Evolutionary conservation across 2,888 invertebrate genomes (phyloP), one percentile per base, ranked within the genome.

Genomic region (Tenthredo notha): DNA sequence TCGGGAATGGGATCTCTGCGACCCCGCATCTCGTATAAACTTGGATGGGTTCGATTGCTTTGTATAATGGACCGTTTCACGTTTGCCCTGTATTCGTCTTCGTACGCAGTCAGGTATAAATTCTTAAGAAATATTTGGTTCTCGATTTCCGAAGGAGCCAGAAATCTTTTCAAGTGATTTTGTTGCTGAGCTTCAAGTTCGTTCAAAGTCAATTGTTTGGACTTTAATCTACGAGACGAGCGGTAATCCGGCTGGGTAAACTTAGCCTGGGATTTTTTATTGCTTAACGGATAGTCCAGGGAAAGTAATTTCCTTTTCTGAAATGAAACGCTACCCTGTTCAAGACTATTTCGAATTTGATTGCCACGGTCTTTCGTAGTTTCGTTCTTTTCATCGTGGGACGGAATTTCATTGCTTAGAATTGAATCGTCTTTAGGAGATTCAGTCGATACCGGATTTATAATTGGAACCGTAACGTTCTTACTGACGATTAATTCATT

Each of bases 101-200:
- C 92, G 88, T 92, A 92, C 85, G 92, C 91, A 85, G 91, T 90
- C 58, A 92, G 90, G 90, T 93, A 93, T 85, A 92, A 89, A 88
- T 92, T 92, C 87, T 93, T 93, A 58, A 93, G 90, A 85, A 91
- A 90, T 86, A 91, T 92, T 92, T 93, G 92, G 91, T 92, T 92
- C 89, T 92, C 92, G 85, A 91, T 89, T 90, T 92, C 92, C 37
- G 90, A 90, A 25, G 86, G 86, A 21, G 91, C 89, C 65, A 92
- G 89, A 86, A 91, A 92, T 86, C 93, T 90, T 87, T 92, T 93
- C 29, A 91, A 88, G 65, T 92, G 92, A 86, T 91, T 92, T 87
- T 90, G 91, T 87, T 91, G 91, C 40, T 90, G 91, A 4, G 90
- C 90, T 75, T 90, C 91, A 78, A 91, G 88, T 37, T 89, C 91